A percentile compares a stretch with the other conserved stretches of the same genome.
Conservation (phyloP, 2,113 vertebrate species). For the Oryzias javanicus region DNA sequence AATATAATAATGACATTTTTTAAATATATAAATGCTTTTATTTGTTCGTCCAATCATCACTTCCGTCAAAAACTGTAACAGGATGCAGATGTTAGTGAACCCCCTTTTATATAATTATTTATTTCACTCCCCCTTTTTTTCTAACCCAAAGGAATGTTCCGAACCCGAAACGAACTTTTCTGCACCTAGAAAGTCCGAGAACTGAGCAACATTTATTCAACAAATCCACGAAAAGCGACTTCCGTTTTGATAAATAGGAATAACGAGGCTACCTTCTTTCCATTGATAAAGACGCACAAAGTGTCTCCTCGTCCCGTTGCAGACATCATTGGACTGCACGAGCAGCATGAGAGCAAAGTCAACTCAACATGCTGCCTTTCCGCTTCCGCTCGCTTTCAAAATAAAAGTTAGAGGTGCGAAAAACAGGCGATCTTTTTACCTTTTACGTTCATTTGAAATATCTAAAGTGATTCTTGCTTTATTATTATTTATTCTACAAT, state of each 20-base stretch:
- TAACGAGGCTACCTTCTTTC: slow-evolving; percentile 36
- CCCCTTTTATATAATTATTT: background rate
- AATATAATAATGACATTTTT: no score
- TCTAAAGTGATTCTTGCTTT: background rate
- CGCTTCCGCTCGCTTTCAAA: slow-evolving; percentile 19
- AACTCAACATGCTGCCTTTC: no score
- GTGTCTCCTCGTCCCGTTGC: background rate
- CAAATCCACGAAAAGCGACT: background rate
- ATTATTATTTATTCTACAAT: background rate
- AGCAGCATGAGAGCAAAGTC: background rate
- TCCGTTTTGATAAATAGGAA: background rate
- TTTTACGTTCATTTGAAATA: no score
- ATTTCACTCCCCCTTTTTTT: background rate
- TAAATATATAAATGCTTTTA: no score
- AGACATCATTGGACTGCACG: slow-evolving; percentile 20
- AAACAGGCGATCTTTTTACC: no score
- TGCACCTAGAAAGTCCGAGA: background rate
- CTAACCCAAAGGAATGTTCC: no score
- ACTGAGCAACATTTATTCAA: background rate
- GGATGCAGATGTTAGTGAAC: background rate
- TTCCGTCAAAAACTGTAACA: background rate
- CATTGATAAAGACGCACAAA: slow-evolving; percentile 59
- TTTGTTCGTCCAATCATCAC: background rate
- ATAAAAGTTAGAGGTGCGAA: background rate
- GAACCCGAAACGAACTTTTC: no score